Evolutionary conservation across 2,113 vertebrate genomes (phyloP).

Genomic region (Anarhynchus alexandrinus): DNA sequence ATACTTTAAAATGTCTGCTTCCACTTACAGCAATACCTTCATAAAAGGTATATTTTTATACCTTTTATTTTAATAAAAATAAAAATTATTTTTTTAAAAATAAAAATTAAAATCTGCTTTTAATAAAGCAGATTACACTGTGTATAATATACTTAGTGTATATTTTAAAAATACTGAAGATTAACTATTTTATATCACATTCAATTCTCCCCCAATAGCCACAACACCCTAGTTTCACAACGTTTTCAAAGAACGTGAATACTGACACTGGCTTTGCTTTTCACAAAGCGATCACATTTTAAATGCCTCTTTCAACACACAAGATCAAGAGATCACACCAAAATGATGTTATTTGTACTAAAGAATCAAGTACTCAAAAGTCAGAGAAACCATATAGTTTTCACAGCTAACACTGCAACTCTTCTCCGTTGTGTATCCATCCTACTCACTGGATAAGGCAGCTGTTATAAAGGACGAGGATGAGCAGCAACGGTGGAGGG

Average conservation of each 20-base stretch:
- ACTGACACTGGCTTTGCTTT: not conserved
- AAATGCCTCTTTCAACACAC: not conserved
- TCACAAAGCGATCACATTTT: not conserved
- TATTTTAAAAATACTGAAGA: not conserved
- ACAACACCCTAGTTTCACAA: not conserved
- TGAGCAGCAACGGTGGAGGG: not conserved
- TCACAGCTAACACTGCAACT: not conserved
- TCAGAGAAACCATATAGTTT: not conserved
- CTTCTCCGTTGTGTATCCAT: fast-evolving
- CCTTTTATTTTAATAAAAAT: no score
- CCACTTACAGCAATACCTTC: not conserved
- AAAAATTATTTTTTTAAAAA: no score
- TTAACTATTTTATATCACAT: not conserved
- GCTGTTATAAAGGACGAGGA: not conserved
- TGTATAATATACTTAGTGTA: not conserved
- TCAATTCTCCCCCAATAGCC: not conserved
- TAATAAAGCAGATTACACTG: not conserved
- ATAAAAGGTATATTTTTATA: no score
- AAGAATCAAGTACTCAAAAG: not conserved
- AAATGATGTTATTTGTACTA: not conserved
- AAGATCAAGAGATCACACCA: not conserved
- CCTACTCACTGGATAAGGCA: not conserved
- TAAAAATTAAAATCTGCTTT: no score
- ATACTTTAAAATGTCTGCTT: not conserved
- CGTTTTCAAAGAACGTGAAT: not conserved